phyloP scores from a whole-genome alignment of 2,888 invertebrate species.

The Hedya salicella region DNA sequence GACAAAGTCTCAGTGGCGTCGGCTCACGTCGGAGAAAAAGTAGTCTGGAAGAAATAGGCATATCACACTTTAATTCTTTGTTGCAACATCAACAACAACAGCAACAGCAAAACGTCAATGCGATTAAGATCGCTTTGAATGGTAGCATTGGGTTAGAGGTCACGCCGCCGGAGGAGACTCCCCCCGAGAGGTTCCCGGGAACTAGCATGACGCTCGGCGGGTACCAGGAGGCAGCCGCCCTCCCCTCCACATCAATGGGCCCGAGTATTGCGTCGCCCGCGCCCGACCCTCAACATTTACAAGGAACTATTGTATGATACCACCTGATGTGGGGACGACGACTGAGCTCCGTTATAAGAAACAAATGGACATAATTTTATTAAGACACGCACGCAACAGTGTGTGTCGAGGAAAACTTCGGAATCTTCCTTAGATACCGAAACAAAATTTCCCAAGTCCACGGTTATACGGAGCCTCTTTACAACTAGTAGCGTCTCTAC shows the following conservation, averaged over 20 bases:
- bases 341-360: conserved; percentile 90
- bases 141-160: conserved; percentile 94
- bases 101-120: conserved; percentile 88
- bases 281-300: conserved; percentile 90
- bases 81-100: conserved; percentile 84
- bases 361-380: conserved; percentile 86
- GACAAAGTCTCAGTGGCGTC: conserved; percentile 90
- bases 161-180: conserved; percentile 88
- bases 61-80: conserved; percentile 90
- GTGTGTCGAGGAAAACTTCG: not conserved
- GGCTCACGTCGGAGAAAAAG: conserved; percentile 90
- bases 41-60: conserved; percentile 93
- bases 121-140: conserved; percentile 93
- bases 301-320: conserved; percentile 98
- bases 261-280: conserved; percentile 66
- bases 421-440: not conserved
- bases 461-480: conserved; percentile 57
- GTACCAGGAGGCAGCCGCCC: conserved; percentile 79
- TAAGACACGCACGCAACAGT: not conserved
- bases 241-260: conserved; percentile 70
- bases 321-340: conserved; percentile 97
- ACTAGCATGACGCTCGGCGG: conserved; percentile 65
- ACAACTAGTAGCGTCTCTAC: conserved; percentile 71
- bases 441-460: conserved; percentile 44
- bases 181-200: conserved; percentile 79